Evolutionary conservation across 2,888 invertebrate species (phyloP), one percentile per base, ranked within the genome.

Genomic region (Melitaea athalia): DNA sequence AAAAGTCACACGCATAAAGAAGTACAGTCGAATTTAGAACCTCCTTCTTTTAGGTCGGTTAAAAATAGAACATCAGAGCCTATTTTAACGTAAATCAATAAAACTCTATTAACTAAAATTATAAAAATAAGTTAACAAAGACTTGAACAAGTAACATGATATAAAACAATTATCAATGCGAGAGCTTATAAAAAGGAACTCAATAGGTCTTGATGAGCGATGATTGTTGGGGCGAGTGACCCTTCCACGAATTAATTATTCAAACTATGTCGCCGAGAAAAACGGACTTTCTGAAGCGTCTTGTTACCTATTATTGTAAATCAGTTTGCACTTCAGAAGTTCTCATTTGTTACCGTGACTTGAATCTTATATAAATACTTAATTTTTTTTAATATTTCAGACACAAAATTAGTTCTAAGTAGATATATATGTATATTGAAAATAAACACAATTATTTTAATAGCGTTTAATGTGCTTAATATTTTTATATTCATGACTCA

Each of bases 211-310:
- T 91, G 89, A 91, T 91, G 87, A 85, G 85, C 79, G 77, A 79
- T 83, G 86, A 88, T 87, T 87, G 76, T 80, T 59, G 76, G 80
- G 77, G 72, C 75, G 71, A 79, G 76, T 90, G 91, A 90, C 91
- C 92, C 87, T 86, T 83, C 84, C 38, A 72, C 80, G 77, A 60
- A 89, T 91, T 91, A 89, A 91, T 91, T 90, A 92, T 92, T 91
- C 91, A 88, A 85, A 88, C 84, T 86, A 83, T 83, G 90, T 89
- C 85, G 76, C 50, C 76, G 68, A 74, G 78, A 78, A 80, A 79
- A 80, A 80, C 76, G 68, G 77, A 80, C 78, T 77, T 75, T 77
- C 49, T 59, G 59, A 63, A 79, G 76, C 75, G 69, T 68, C 81
- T 85, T 82, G 83, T 85, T 86, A 85, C 71, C 71, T 72, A 79